Evolutionary conservation across 1,140 invertebrate genomes (phyloP).

Genomic region (Zophobas atratus): DNA sequence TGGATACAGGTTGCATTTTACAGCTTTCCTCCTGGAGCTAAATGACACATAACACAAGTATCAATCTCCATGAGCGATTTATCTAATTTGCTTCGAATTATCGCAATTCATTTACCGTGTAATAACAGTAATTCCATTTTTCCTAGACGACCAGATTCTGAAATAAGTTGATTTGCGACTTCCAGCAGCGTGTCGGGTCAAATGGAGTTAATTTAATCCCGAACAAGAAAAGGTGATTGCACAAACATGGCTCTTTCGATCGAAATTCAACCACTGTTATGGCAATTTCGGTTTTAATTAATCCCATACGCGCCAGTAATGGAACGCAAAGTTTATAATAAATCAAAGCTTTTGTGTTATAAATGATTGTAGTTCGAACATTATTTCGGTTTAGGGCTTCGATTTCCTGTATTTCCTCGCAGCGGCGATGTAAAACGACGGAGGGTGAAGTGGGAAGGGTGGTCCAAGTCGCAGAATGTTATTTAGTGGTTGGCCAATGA

Average conservation of each 20-base stretch:
- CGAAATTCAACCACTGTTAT: conserved; percentile 1
- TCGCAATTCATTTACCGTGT: neutral
- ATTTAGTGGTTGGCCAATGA: too few relatives aligned
- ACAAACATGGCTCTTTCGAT: conserved; percentile 12
- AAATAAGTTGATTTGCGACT: conserved; percentile 13
- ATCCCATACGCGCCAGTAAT: conserved; percentile 20
- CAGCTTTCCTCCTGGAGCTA: too few relatives aligned
- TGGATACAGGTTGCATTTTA: too few relatives aligned
- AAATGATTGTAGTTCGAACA: conserved; percentile 15
- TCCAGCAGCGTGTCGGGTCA: neutral
- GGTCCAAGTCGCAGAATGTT: too few relatives aligned
- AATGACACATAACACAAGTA: too few relatives aligned
- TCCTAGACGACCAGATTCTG: neutral
- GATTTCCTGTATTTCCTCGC: neutral
- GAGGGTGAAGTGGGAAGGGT: too few relatives aligned
- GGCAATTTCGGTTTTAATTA: conserved; percentile 37
- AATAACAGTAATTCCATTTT: neutral
- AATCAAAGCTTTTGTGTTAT: conserved; percentile 16
- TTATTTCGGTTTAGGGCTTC: neutral
- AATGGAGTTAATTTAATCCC: conserved; percentile 4
- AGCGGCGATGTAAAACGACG: too few relatives aligned
- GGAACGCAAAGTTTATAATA: conserved; percentile 22
- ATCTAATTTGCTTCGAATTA: neutral
- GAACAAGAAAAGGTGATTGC: conserved; percentile 10
- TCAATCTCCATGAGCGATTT: too few relatives aligned